Percentiles rank a stretch among this genome's conserved stretches.
Evolutionary conservation across 2,797 vertebrate genomes (phyloP).

Genomic region (Melanotaenia pygmaea): DNA sequence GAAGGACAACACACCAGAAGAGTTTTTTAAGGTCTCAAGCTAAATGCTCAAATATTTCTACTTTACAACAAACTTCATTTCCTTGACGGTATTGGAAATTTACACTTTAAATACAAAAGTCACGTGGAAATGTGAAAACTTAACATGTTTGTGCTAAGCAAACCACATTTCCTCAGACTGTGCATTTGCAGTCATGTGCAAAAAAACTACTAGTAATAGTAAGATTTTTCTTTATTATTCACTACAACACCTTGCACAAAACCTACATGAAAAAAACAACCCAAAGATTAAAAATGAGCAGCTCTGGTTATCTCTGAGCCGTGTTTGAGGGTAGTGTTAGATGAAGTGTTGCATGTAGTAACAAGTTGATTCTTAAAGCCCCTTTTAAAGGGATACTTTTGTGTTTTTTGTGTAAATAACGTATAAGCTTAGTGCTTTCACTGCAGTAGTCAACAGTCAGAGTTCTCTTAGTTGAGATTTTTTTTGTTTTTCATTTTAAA

Average conservation of each 20-base stretch:
- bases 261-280: too few species aligned
- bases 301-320: too few species aligned
- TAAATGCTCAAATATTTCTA: not conserved
- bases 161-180: not conserved
- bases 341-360: not conserved
- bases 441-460: not conserved
- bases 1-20: constrained; percentile 25
- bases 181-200: not conserved
- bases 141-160: not conserved
- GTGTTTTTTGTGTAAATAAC: not conserved
- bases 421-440: not conserved
- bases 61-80: not conserved
- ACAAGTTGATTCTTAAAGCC: not conserved
- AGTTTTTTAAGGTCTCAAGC: constrained; percentile 12
- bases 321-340: too few species aligned
- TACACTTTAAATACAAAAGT: not conserved
- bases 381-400: not conserved
- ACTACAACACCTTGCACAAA: not conserved
- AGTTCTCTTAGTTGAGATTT: too few species aligned
- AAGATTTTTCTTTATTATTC: not conserved
- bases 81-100: not conserved
- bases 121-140: not conserved
- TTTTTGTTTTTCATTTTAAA: too few species aligned
- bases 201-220: not conserved
- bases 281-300: not conserved